Conservation (phyloP, 2,797 vertebrate species). For the Echiichthys vipera region DNA sequence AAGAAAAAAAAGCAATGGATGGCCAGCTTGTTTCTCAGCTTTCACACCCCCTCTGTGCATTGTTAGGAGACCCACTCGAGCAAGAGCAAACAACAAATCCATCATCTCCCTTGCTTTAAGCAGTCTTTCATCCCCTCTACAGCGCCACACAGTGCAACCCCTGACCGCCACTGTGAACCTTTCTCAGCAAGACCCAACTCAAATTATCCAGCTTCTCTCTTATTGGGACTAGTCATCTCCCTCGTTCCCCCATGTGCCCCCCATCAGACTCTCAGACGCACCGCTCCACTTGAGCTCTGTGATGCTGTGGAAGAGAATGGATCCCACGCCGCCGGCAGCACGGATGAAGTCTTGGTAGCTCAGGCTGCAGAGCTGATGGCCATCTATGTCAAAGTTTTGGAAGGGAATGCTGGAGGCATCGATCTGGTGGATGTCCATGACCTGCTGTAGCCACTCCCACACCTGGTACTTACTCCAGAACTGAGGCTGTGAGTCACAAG, state of each 20-base stretch:
- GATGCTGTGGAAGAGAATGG: constrained; percentile 92
- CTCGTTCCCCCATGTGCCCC: not conserved
- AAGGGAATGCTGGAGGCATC: constrained; percentile 94
- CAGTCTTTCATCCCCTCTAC: constrained; percentile 18
- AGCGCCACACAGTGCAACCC: constrained; percentile 40
- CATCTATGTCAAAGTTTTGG: constrained; percentile 95
- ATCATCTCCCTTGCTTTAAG: constrained; percentile 56
- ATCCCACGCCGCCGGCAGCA: constrained; percentile 90
- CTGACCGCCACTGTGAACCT: constrained; percentile 44
- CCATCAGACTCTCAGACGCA: constrained; percentile 67
- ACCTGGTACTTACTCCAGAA: constrained; percentile 98
- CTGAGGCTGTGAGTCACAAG: constrained; percentile 93
- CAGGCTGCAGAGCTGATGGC: constrained; percentile 94
- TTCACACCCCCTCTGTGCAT: constrained; percentile 58
- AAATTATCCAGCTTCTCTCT: constrained; percentile 36
- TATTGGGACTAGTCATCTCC: constrained; percentile 43
- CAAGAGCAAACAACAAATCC: constrained; percentile 70
- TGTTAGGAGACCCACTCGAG: constrained; percentile 48
- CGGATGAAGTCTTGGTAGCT: constrained; percentile 92
- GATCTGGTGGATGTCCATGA: constrained; percentile 96
- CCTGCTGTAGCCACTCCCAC: constrained; percentile 99
- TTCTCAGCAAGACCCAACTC: constrained; percentile 39
- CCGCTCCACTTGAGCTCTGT: constrained; percentile 94
- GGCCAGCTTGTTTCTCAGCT: constrained; percentile 35
- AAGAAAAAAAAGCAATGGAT: constrained; percentile 31